phyloP scores from a whole-genome alignment of 1,140 invertebrate species.

The Orussus abietinus region DNA sequence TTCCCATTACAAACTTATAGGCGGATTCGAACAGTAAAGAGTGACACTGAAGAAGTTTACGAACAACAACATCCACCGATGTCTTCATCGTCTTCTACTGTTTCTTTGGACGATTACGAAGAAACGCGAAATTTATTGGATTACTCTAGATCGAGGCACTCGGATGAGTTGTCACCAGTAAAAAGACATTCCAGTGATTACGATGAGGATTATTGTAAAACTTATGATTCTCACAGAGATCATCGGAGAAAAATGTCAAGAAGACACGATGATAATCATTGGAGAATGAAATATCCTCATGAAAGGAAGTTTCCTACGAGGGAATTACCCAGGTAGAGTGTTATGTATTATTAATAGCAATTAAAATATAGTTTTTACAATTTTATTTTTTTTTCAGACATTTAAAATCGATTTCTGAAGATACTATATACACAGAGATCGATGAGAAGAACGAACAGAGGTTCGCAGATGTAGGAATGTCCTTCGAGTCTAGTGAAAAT shows the following conservation, averaged over 20 bases:
- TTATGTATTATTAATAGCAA: background rate
- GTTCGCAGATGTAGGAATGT: too few relatives aligned
- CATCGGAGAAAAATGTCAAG: conserved; percentile 2
- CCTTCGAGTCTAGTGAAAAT: too few relatives aligned
- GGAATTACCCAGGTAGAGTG: conserved; percentile 22
- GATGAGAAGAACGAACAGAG: conserved; percentile 30
- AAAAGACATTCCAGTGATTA: conserved; percentile 15
- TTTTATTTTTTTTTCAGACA: conserved; percentile 14
- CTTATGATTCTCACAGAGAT: conserved; percentile 17
- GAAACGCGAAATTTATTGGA: background rate
- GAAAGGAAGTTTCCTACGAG: conserved; percentile 18
- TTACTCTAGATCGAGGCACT: conserved; percentile 9
- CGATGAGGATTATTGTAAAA: too few relatives aligned
- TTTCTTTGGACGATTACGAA: conserved; percentile 4
- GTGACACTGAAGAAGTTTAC: conserved; percentile 13
- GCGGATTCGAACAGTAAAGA: conserved; percentile 15
- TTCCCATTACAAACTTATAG: conserved; percentile 17
- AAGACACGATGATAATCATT: background rate
- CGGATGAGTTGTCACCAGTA: background rate
- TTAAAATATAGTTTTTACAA: background rate
- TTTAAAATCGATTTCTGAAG: conserved; percentile 16
- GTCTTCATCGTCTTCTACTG: too few relatives aligned
- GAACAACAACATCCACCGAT: too few relatives aligned
- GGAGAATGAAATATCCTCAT: conserved; percentile 1
- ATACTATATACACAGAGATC: conserved; percentile 27